These are phyloP conservation scores for Karalla daura DNA, from an alignment of 2,797 vertebrate species.

Conservation along the genomic window DNA sequence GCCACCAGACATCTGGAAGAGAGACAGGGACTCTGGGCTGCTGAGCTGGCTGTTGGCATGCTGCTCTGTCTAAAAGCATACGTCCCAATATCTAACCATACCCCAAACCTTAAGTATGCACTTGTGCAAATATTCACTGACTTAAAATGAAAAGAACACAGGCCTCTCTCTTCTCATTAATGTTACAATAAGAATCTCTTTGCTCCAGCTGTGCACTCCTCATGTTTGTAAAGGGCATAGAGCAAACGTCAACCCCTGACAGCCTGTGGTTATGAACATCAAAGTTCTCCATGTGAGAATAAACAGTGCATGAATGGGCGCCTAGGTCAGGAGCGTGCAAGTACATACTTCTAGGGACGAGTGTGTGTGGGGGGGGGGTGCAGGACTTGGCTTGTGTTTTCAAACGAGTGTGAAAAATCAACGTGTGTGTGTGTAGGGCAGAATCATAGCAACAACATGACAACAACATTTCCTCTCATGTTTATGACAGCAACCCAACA, in stretches of 20 bases:
- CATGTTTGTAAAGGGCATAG: slow-evolving; percentile 16
- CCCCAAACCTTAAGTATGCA: slow-evolving; percentile 55
- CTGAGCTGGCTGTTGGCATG: slow-evolving; percentile 40
- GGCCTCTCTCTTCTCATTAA: slow-evolving; percentile 21
- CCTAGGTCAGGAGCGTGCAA: slow-evolving; percentile 15
- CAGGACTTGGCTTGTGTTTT: slow-evolving; percentile 35
- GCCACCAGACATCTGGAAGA: slow-evolving; percentile 34
- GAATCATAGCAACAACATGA: slow-evolving; percentile 11
- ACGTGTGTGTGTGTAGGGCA: slow-evolving; percentile 6
- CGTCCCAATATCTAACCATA: slow-evolving; percentile 33
- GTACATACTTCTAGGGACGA: slow-evolving; percentile 45
- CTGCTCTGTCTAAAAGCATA: slow-evolving; percentile 38
- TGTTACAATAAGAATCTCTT: slow-evolving; percentile 25
- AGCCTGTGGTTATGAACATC: slow-evolving; percentile 23
- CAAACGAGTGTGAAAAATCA: slow-evolving; percentile 51
- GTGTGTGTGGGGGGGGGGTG: slow-evolving; percentile 29
- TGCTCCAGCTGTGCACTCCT: slow-evolving; percentile 24
- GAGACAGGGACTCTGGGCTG: slow-evolving; percentile 49
- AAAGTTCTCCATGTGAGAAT: neutral
- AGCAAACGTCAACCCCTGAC: neutral
- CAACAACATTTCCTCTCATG: slow-evolving; percentile 37
- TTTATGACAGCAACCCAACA: slow-evolving; percentile 2
- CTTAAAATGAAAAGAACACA: slow-evolving; percentile 13
- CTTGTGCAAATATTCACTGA: slow-evolving; percentile 37
- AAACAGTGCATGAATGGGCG: neutral